Evolutionary conservation across 2,888 invertebrate species (phyloP), one percentile per base, ranked within the genome.

Genomic region (Axea sp.): DNA sequence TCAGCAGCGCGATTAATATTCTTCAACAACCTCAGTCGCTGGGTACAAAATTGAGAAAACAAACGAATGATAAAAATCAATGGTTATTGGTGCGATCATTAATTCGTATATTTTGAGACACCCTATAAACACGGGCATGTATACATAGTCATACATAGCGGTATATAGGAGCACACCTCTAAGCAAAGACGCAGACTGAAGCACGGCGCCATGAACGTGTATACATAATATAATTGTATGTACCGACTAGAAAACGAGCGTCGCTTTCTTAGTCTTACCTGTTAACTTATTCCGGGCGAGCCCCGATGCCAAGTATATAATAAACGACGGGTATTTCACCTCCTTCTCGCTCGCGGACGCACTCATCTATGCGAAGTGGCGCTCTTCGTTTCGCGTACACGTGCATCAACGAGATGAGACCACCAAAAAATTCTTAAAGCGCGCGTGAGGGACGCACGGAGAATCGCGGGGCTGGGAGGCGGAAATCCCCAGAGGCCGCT

Each of bases 201-300:
- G 28, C 72, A 53, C 67, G 49, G 37, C 51, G 45, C 30, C 39
- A 45, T 37, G 59, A 37, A 41, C 57, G 28, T 41, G 57, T 57
- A 41, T 47, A 67, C 37, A 19, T 64, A 55, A 55, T 65, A 53
- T 68, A 62, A 67, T 74, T 69, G 57, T 64, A 57, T 68, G 68
- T 75, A 62, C 47, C 39, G 64, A 64, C 68, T 72, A 72, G 68
- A 68, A 69, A 75, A 68, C 67, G 75, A 79, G 80, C 81, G 77
- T 75, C 73, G 64, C 53, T 73, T 72, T 62, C 72, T 78, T 73
- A 77, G 75, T 78, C 75, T 79, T 80, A 79, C 73, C 74, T 74
- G 77, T 76, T 77, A 77, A 76, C 76, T 75, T 75, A 77, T 77
- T 73, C 75, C 71, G 73, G 72, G 60, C 75, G 71, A 73, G 71